Conservation (phyloP, 2,113 vertebrate species). For the Pantherophis guttatus region DNA sequence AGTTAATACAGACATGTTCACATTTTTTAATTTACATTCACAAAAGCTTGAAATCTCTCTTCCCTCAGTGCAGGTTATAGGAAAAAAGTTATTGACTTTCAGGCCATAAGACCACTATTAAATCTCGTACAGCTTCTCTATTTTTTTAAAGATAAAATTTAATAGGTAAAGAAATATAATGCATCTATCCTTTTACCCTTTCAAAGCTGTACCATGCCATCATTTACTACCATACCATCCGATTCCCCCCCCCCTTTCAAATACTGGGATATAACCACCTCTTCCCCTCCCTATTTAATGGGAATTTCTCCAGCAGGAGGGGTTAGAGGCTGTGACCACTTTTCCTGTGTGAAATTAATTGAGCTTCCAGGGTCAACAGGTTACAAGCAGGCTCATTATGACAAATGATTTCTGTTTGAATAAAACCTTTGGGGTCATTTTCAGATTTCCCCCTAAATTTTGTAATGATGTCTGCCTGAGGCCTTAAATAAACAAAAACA, state of each 20-base stretch:
- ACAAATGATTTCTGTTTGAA: slow-evolving; percentile 72
- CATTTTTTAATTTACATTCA: neutral
- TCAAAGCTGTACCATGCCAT: slow-evolving; percentile 3
- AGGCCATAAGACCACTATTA: neutral
- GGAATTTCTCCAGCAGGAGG: slow-evolving; percentile 43
- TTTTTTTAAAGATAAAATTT: neutral
- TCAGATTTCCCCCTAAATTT: slow-evolving; percentile 64
- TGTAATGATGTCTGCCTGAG: slow-evolving; percentile 64
- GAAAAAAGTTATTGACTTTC: neutral
- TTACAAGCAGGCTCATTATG: slow-evolving; percentile 67
- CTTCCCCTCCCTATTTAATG: neutral
- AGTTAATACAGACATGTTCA: neutral
- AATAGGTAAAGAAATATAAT: neutral
- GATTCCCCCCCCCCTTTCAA: neutral
- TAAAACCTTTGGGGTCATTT: slow-evolving; percentile 67
- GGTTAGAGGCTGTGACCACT: slow-evolving; percentile 49
- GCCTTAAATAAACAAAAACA: slow-evolving; percentile 66
- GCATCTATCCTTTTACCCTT: neutral
- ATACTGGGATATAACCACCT: slow-evolving; percentile 2
- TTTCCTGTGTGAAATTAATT: slow-evolving; percentile 70
- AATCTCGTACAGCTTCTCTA: neutral
- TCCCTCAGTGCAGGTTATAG: neutral
- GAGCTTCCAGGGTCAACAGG: slow-evolving; percentile 63
- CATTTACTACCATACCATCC: neutral
- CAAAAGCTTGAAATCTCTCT: neutral